These are phyloP conservation scores for Melieria crassipennis DNA, from an alignment of 2,888 invertebrate species.

Conservation along the genomic window DNA sequence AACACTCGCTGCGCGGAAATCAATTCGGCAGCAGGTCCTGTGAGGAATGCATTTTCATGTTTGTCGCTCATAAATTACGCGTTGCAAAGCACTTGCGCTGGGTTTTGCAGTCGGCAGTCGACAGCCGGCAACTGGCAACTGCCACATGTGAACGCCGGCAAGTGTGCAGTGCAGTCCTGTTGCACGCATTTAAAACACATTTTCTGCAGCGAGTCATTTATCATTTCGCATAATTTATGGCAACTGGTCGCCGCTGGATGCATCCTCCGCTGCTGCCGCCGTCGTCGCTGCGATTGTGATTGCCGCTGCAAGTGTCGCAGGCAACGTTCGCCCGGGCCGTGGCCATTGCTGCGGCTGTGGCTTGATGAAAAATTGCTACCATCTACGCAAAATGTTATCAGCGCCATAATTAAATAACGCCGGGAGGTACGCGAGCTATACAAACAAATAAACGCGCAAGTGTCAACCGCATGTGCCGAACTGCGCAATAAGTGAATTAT, in stretches of 20 bases:
- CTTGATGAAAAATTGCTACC: conserved; percentile 64
- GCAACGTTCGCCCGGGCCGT: not conserved
- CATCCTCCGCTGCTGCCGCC: conserved; percentile 4
- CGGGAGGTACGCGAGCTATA: conserved; percentile 53
- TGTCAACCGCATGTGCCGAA: conserved; percentile 36
- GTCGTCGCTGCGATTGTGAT: not conserved
- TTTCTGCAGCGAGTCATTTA: conserved; percentile 52
- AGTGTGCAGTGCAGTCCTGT: not conserved
- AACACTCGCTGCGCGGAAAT: conserved; percentile 22
- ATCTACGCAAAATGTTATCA: conserved; percentile 65
- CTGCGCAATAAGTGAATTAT: conserved; percentile 25
- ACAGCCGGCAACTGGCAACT: conserved; percentile 12
- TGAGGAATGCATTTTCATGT: conserved; percentile 40
- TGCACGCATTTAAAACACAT: conserved; percentile 36
- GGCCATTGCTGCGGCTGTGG: not conserved
- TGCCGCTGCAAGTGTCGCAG: conserved; percentile 11
- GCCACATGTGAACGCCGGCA: conserved; percentile 5
- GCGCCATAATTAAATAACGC: conserved; percentile 66
- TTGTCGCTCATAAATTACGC: conserved; percentile 57
- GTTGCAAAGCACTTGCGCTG: conserved; percentile 13
- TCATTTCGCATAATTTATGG: conserved; percentile 62
- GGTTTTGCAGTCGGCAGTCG: conserved; percentile 8
- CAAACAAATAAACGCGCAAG: conserved; percentile 41
- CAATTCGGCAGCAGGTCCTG: conserved; percentile 25
- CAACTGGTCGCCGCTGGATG: conserved; percentile 40